Base-by-base conservation (phyloP, 92 coral and sea anemone genomes). In the Siderastrea siderea region DNA sequence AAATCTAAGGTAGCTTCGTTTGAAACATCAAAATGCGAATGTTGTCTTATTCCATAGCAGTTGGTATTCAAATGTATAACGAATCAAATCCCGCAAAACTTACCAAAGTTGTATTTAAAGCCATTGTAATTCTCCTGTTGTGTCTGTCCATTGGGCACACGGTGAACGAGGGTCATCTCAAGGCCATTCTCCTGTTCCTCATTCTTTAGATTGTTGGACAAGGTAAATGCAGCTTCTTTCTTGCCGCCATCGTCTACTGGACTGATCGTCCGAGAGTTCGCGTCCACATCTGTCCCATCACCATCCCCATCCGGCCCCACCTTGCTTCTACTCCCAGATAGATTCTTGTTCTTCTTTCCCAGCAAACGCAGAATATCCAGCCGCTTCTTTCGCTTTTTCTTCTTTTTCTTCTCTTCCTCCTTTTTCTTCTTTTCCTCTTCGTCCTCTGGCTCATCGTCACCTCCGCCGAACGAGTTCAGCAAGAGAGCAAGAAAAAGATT, bases 401-500 rank as follows among this genome's bases (percentile, higher is more conserved):
- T 92, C 79, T 85, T 92, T 81, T 81, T 91, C 86, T 82, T 89
- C 68, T 89, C 92, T 77, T 92, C 92, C 11, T 89, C 82, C 76
- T 90, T 90, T 82, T 87, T 90, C 75, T 96, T 93, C 83, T 94
- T 95, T 66, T 87, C 86, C 81, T 90, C 93, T 78, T 97, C 96
- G 51, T 90, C 95, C 19, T 95, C 95, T 76, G 93, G 93, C 16
- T 91, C 96, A 44, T 93, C 85, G 6, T 95, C 99, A 50, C 90
- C 72, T 71, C 90, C 98, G 7, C 98, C 95, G 80, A 98, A 98
- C 66, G 98, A 95, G 90, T 96, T 98, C 93, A 98, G 79, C 93
- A 98, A 78, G 69, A 98, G 90, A 19, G 99, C 99, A 70, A 98
- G 99, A 85, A 98, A 98, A 55, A 98, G 95, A 84, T 95, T 98